Conservation (phyloP, 2,797 vertebrate species). For the Semotilus atromaculatus region DNA sequence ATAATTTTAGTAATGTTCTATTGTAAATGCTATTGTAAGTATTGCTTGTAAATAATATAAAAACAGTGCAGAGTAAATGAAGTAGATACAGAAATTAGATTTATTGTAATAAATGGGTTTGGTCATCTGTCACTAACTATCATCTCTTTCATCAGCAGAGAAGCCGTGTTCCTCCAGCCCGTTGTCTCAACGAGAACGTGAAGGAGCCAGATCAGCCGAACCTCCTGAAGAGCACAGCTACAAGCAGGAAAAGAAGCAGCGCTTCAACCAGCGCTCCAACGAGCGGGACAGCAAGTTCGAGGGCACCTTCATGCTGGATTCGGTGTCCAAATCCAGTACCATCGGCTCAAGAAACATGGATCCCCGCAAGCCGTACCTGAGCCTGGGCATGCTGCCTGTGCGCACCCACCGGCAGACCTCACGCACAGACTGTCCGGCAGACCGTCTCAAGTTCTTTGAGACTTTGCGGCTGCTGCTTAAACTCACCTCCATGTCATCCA, state of each 20-base stretch:
- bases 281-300: conserved; percentile 94
- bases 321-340: conserved; percentile 85
- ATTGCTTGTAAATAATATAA: background rate
- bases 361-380: conserved; percentile 97
- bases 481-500: conserved; percentile 98
- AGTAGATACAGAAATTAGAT: background rate
- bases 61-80: background rate
- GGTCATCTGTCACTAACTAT: background rate
- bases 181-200: conserved; percentile 79
- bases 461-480: conserved; percentile 95
- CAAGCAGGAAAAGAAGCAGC: conserved; percentile 91
- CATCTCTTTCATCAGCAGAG: conserved; percentile 67
- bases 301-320: conserved; percentile 93
- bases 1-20: background rate
- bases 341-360: conserved; percentile 89
- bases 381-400: conserved; percentile 93
- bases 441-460: conserved; percentile 98
- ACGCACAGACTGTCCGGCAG: conserved; percentile 94
- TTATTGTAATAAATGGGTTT: background rate
- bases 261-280: conserved; percentile 85
- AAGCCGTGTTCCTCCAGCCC: conserved; percentile 77
- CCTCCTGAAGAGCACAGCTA: conserved; percentile 86
- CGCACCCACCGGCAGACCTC: conserved; percentile 95
- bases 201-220: conserved; percentile 78
- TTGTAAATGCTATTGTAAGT: too few relatives aligned